Conservation (phyloP, 2,113 vertebrate genomes). For the Struthio camelus region DNA sequence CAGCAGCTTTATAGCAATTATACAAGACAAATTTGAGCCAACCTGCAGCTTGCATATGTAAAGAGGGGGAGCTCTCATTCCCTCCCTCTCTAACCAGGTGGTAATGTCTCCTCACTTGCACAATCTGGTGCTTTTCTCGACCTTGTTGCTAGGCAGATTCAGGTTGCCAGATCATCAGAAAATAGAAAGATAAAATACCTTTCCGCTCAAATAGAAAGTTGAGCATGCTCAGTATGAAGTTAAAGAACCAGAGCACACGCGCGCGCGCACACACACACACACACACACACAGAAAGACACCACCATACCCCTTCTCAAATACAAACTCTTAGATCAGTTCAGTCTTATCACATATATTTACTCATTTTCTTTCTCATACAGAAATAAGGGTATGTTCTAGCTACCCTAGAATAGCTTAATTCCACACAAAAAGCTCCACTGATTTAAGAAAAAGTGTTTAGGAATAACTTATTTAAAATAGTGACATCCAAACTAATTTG, state of each 20-base stretch:
- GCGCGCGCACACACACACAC: no score
- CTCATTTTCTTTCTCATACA: not conserved
- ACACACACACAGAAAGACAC: accelerated
- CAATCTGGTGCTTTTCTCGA: not conserved
- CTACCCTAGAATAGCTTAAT: not conserved
- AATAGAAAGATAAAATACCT: not conserved
- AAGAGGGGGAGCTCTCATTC: not conserved
- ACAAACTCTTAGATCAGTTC: not conserved
- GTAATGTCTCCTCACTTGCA: not conserved
- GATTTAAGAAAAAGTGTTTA: not conserved
- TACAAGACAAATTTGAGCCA: not conserved
- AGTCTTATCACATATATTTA: not conserved
- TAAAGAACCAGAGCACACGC: not conserved
- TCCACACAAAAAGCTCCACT: not conserved
- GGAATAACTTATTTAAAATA: not conserved
- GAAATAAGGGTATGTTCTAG: not conserved
- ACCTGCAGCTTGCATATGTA: not conserved
- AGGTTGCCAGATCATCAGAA: not conserved
- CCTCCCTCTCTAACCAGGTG: not conserved
- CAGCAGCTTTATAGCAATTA: not conserved
- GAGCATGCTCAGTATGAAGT: not conserved
- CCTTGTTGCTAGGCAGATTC: accelerated
- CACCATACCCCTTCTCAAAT: not conserved
- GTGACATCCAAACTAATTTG: not conserved
- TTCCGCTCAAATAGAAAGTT: not conserved